Evolutionary conservation across 2,888 invertebrate species (phyloP), one percentile per base, ranked within the genome.

Genomic region (Teleogryllus oceanicus): DNA sequence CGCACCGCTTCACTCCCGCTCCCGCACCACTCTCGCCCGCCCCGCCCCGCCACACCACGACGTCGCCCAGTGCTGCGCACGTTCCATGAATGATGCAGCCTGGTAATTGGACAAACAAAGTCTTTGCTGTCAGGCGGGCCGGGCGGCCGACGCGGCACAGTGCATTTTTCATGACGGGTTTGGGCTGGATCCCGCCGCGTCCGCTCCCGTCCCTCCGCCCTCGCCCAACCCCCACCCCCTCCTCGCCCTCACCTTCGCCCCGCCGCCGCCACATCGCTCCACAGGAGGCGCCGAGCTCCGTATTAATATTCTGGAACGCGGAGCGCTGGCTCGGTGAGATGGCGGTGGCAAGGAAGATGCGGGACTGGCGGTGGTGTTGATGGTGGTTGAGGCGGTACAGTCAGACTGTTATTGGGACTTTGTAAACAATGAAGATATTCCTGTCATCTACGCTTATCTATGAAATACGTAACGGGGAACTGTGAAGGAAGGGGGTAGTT

Each of bases 71-170:
- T 16, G 51, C 78, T 51, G 16, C 20, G 21, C 20, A 11, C 78
- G 51, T 21, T 77, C 77, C 21, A 21, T 82, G 81, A 79, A 82
- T 82, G 81, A 82, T 82, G 80, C 82, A 82, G 51, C 13, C 78
- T 24, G 50, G 77, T 82, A 82, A 82, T 82, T 82, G 81, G 82
- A 82, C 82, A 82, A 82, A 82, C 82, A 81, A 82, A 82, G 81
- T 81, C 81, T 82, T 80, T 78, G 79, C 82, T 81, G 82, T 81
- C 82, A 81, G 81, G 75, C 80, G 37, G 37, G 75, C 37, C 79
- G n/a, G 37, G 80, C 51, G 79, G 77, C 24, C 79, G 81, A 79
- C 74, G 79, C 78, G 76, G 50, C 20, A 13, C 75, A 77, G 75
- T 82, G 82, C 82, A 80, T 80, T 80, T 81, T 81, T 81, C 80